Evolutionary conservation across 2,888 invertebrate species (phyloP), one percentile per base, ranked within the genome.

Genomic region (Rugalucina vietnamica): DNA sequence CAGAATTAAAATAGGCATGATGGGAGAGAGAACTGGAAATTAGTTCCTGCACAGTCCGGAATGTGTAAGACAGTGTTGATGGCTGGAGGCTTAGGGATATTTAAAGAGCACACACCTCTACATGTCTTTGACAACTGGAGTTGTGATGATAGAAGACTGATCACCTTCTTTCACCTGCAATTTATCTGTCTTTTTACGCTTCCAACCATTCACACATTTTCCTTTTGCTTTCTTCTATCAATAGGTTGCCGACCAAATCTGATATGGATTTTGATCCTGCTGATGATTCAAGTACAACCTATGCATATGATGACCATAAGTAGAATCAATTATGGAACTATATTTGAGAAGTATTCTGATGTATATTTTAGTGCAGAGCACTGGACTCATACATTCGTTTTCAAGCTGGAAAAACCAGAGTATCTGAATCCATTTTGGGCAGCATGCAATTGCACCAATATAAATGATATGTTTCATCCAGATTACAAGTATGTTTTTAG

Each of bases 241-340:
- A n/a, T 43, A 39, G 39, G 49, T 5, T 24, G 10, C 10, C 29
- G 49, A 8, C 21, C 27, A 3, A 72, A 43, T 29, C 1, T 43
- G 1, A 2, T 10, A n/a, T 18, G 39, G 1, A 29, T 72, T 39
- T 27, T 29, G 3, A 10, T 72, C n/a, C 43, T n/a, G 5, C 27
- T 39, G 29, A 54, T 72, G 39, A 18, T 24, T 12, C n/a, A 29
- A 10, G 27, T 5, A 43, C n/a, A n/a, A n/a, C n/a, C n/a, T n/a
- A n/a, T n/a, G n/a, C n/a, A n/a, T n/a, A n/a, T n/a, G n/a, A n/a
- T n/a, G n/a, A n/a, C n/a, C n/a, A n/a, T n/a, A n/a, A 49, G 70
- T 12, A 21, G 77, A 1, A 34, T 78, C 14, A 78, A 78, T 54
- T 78, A 78, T 36, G 71, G 77, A 27, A 71, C 71, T n/a, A 29